A percentile compares a stretch with the other conserved stretches of the same genome.
phyloP scores from a whole-genome alignment of 2,888 invertebrate genomes.

The Drosophila pseudotalamancana region DNA sequence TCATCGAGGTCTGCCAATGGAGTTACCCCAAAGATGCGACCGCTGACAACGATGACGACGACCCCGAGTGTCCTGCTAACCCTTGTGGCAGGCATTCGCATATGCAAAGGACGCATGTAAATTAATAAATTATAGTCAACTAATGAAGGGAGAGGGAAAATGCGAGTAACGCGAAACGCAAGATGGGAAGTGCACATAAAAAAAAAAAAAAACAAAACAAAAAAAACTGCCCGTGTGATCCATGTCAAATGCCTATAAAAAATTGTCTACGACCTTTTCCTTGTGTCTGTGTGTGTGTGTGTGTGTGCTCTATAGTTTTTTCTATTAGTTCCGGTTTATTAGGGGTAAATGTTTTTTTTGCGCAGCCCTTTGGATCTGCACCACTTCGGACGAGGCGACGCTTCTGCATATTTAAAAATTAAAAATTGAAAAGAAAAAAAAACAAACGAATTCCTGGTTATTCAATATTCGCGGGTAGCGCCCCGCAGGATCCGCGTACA shows the following conservation, averaged over 20 bases:
- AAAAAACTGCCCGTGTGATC: conserved; percentile 47
- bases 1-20: conserved; percentile 66
- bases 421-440: conserved; percentile 14
- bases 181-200: conserved; percentile 39
- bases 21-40: conserved; percentile 76
- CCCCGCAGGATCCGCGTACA: conserved; percentile 49
- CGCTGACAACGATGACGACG: conserved; percentile 36
- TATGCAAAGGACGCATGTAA: conserved; percentile 78
- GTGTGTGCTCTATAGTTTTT: conserved; percentile 38
- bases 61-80: conserved; percentile 30
- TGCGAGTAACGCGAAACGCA: conserved; percentile 30
- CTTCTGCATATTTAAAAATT: conserved; percentile 65
- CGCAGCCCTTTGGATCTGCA: conserved; percentile 71
- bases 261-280: conserved; percentile 71
- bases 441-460: conserved; percentile 56
- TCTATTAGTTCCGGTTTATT: conserved; percentile 78
- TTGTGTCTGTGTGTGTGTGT: conserved; percentile 17
- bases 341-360: conserved; percentile 66
- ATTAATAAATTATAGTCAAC: conserved; percentile 79
- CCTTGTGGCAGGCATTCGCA: conserved; percentile 62
- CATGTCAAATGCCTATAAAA: conserved; percentile 75
- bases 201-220: not conserved
- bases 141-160: conserved; percentile 56
- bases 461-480: conserved; percentile 77
- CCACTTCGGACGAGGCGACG: conserved; percentile 68